phyloP scores from a whole-genome alignment of 2,888 invertebrate genomes.

The Spodoptera littoralis region DNA sequence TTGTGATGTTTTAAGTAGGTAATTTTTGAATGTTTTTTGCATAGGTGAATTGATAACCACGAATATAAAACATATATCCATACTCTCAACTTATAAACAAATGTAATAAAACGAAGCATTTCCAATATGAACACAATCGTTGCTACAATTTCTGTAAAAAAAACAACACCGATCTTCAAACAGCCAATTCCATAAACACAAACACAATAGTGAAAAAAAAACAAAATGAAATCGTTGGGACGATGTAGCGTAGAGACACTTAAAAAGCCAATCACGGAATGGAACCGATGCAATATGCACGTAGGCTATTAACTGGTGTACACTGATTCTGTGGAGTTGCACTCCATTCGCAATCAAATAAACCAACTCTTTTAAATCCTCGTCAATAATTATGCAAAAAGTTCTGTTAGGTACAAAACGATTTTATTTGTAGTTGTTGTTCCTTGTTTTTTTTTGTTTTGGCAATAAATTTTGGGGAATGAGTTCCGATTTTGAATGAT shows the following conservation, averaged over 20 bases:
- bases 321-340: slow-evolving; percentile 31
- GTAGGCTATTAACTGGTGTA: slow-evolving; percentile 66
- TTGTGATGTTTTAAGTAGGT: no score
- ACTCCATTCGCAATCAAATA: slow-evolving; percentile 38
- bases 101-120: slow-evolving; percentile 1
- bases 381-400: slow-evolving; percentile 44
- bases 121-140: not conserved
- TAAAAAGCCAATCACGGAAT: slow-evolving; percentile 70
- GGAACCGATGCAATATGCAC: slow-evolving; percentile 70
- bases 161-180: slow-evolving; percentile 9
- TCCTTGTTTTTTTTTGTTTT: no score
- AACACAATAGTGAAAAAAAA: slow-evolving; percentile 21
- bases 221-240: not conserved
- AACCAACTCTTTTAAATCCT: slow-evolving; percentile 39
- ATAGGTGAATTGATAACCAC: no score
- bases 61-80: no score
- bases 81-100: not conserved
- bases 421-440: no score
- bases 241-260: slow-evolving; percentile 44
- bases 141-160: not conserved
- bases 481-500: slow-evolving; percentile 4
- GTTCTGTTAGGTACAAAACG: not conserved
- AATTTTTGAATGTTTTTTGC: no score
- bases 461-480: not conserved
- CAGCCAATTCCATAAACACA: slow-evolving; percentile 1